phyloP scores from a whole-genome alignment of 2,888 invertebrate species.

The Drosophila ustulata region DNA sequence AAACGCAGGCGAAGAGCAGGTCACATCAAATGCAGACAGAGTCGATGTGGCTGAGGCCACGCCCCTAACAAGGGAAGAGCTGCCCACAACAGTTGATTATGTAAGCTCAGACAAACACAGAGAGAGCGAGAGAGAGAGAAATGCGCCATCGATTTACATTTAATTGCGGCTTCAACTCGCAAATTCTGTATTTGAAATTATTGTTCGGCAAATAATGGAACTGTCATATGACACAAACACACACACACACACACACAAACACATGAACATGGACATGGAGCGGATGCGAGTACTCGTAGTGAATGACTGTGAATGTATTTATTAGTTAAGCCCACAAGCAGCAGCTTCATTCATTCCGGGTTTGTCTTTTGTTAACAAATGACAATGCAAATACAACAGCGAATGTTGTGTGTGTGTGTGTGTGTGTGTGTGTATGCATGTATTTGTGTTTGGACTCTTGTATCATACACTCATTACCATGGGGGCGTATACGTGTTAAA shows the following conservation, averaged over 20 bases:
- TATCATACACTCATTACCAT: constrained; percentile 78
- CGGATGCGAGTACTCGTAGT: constrained; percentile 7
- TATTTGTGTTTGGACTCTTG: constrained; percentile 57
- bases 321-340: constrained; percentile 75
- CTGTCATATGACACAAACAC: constrained; percentile 44
- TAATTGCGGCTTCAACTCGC: constrained; percentile 72
- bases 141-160: constrained; percentile 70
- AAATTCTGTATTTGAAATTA: constrained; percentile 74
- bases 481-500: constrained; percentile 78
- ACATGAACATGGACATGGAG: background rate
- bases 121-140: background rate
- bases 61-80: constrained; percentile 14
- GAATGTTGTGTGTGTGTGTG: background rate
- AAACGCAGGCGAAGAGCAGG: constrained; percentile 6
- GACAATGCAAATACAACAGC: constrained; percentile 71
- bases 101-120: constrained; percentile 24
- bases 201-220: constrained; percentile 60
- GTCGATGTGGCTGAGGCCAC: background rate
- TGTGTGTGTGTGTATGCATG: background rate
- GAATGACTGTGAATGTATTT: constrained; percentile 53
- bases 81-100: constrained; percentile 38
- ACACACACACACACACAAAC: background rate
- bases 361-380: constrained; percentile 73
- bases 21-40: constrained; percentile 22
- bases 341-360: constrained; percentile 42